Base-by-base conservation (phyloP, 2,113 vertebrate species). In the Nematolebias whitei region DNA sequence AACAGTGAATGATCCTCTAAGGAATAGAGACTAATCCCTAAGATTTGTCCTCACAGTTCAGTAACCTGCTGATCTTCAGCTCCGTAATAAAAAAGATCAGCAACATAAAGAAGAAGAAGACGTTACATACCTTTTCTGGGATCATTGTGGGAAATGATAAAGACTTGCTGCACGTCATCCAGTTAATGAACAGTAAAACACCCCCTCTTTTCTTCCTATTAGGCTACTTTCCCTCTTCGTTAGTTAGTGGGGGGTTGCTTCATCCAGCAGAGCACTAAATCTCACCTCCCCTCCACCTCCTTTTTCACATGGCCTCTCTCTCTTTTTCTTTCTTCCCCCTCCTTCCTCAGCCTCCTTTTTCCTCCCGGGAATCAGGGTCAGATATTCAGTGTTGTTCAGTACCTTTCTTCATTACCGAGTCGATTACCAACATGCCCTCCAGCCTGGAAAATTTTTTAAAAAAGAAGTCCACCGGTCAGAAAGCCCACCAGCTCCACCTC, bases 191-290 rank as follows among this genome's bases (percentile, higher is more conserved):
- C 43, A 73, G 76, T 79, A 62, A 71, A 68, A 63, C 77, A 80
- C 79, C 81, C 83, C 83, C 64, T 80, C 82, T 59, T 86, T 81
- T 89, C 82, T 83, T 76, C 73, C 77, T 68, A 56, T 82, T 71
- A 81, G 83, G 54, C 83, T 71, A 68, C 80, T 83, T 82, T 89
- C 87, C 81, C 89, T 88, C 85, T 80, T 62, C n/a, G 87, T 81
- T 74, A 65, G 77, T 87, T 87, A 71, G 89, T 92, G 91, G 91
- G 90, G 90, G 91, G 89, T 90, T 88, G 86, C 85, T 89, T 85
- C 88, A 88, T 88, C 83, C 82, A 71, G 76, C 79, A 84, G 71
- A 51, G 89, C 90, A 87, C 87, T 90, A 92, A 91, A 92, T 91
- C 91, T 89, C 82, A 57, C 12, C 71, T 80, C 44, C 82, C 85